A percentile compares a stretch with the other conserved stretches of the same genome.
Conservation (phyloP, 2,888 invertebrate species). For the Oconnorella tubifera region DNA sequence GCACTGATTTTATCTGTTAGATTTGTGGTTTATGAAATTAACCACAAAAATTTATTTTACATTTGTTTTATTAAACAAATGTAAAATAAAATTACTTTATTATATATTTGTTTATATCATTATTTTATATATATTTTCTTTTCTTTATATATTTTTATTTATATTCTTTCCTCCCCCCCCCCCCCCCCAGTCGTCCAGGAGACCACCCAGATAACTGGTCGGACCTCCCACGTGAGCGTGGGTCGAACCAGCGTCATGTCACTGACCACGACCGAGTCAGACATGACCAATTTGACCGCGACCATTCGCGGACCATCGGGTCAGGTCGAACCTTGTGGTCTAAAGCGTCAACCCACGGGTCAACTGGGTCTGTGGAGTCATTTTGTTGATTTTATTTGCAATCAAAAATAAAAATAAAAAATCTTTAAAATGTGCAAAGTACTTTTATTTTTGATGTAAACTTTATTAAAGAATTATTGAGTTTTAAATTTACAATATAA, state of each 20-base stretch:
- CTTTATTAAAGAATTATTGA: too few relatives aligned
- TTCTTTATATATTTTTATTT: too few relatives aligned
- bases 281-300: constrained; percentile 74
- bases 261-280: constrained; percentile 73
- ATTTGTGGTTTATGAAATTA: too few relatives aligned
- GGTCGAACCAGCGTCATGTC: constrained; percentile 96
- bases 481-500: too few relatives aligned
- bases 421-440: background rate
- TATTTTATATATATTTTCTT: too few relatives aligned
- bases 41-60: background rate
- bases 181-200: constrained; percentile 9
- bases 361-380: constrained; percentile 74
- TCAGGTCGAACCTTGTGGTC: constrained; percentile 92
- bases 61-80: background rate
- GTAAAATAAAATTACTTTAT: too few relatives aligned
- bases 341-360: constrained; percentile 89
- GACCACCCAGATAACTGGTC: background rate
- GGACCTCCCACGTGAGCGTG: constrained; percentile 79
- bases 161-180: too few relatives aligned
- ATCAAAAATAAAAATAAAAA: background rate
- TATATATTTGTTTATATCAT: too few relatives aligned
- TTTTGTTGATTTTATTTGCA: background rate
- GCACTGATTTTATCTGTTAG: too few relatives aligned
- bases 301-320: constrained; percentile 91
- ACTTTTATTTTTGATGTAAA: background rate